Evolutionary conservation across 1,140 invertebrate species (phyloP), one percentile per base, ranked within the genome.

Genomic region (Drosophila cardini): DNA sequence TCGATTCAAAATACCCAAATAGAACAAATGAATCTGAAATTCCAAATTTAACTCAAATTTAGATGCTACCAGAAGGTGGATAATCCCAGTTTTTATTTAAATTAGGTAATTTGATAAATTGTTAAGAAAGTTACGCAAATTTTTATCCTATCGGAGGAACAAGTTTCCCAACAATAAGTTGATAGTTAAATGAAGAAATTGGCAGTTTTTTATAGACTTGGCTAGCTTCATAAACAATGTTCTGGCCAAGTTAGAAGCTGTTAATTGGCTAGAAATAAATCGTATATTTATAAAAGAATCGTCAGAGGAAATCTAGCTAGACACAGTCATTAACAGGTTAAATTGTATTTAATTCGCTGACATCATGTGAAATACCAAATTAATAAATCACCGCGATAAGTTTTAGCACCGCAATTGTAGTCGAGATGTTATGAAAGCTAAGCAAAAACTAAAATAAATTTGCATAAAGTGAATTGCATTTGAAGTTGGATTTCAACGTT

Each of bases 291-390:
- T 40, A 50, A 69, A 56, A 58, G 65, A 57, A 42, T 56, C 64
- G 50, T 68, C 64, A 69, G 36, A 32, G 60, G 34, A 50, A 30
- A 42, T 15, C 13, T 2, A 38, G 8, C 38, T 11, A 42, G 15
- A 34, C 50, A 45, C 15, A 30, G 62, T 56, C 65, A 58, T 67
- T 61, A 69, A 52, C 56, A 65, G 46, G 11, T 50, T 85, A 73
- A 70, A 77, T 80, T 86, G 43, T 62, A 65, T 72, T 85, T 78
- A 65, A 68, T 78, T 86, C 58, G 78, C 82, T 85, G 82, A 85
- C 82, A 81, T 85, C 82, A 85, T 86, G 78, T 67, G 82, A 81
- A 86, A 85, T 85, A 72, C 82, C 82, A 58, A 65, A 63, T 75
- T 56, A 74, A 43, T 78, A 69, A 72, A 69, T 85, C 82, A 85